phyloP scores from a whole-genome alignment of 2,888 invertebrate genomes.

The Linyphia triangularis region DNA sequence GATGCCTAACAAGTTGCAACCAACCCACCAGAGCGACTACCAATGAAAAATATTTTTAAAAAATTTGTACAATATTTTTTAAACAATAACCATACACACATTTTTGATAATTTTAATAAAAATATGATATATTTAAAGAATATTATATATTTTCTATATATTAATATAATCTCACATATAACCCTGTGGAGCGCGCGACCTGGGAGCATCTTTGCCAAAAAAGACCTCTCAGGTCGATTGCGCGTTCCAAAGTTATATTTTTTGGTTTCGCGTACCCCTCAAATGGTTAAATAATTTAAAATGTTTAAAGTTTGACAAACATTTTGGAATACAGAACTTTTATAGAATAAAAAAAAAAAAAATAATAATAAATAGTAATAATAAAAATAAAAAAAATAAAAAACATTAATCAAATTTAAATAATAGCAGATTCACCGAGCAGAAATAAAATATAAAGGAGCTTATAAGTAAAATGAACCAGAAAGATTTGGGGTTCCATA shows the following conservation, averaged over 20 bases:
- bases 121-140: not conserved
- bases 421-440: too few relatives aligned
- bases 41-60: constrained; percentile 75
- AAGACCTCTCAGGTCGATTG: too few relatives aligned
- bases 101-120: not conserved
- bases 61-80: not conserved
- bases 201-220: too few relatives aligned
- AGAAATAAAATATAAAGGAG: not conserved
- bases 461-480: constrained; percentile 78
- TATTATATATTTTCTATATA: too few relatives aligned
- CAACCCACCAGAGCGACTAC: constrained; percentile 85
- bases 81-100: too few relatives aligned
- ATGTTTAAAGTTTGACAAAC: not conserved
- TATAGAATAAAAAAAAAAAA: not conserved
- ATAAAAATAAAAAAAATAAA: not conserved
- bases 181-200: too few relatives aligned
- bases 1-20: constrained; percentile 99
- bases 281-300: not conserved
- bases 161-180: too few relatives aligned
- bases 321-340: not conserved
- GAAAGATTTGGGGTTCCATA: constrained; percentile 96
- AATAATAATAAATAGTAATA: not conserved
- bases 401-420: not conserved
- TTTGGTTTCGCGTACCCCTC: too few relatives aligned
- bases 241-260: too few relatives aligned